Conservation (phyloP, 2,888 invertebrate species). For the Lasioglossum figueresi region DNA sequence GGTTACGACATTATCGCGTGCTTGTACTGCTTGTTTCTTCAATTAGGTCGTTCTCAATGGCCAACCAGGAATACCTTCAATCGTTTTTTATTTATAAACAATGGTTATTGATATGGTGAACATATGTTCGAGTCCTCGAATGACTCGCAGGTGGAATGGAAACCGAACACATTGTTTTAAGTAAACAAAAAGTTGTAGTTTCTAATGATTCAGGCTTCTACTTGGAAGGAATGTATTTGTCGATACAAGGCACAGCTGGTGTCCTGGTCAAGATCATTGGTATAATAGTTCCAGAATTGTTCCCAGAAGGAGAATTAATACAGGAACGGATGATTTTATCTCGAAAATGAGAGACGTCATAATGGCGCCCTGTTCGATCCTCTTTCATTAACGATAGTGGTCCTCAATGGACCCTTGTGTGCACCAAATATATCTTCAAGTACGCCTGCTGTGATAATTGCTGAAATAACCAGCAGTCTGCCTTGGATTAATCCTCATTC, state of each 20-base stretch:
- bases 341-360: neutral
- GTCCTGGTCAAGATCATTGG: neutral
- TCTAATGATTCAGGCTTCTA: neutral
- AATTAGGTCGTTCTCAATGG: neutral
- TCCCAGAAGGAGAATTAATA: neutral
- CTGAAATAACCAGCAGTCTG: neutral
- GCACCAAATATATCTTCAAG: neutral
- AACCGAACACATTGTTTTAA: neutral
- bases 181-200: neutral
- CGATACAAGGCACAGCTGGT: neutral
- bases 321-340: neutral
- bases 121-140: neutral
- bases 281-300: neutral
- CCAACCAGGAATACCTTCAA: neutral
- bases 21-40: neutral
- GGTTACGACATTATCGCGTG: slow-evolving; percentile 12
- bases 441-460: neutral
- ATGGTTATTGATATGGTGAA: neutral
- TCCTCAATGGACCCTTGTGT: neutral
- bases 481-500: neutral
- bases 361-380: neutral
- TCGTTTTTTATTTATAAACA: neutral
- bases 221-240: neutral
- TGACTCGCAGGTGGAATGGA: neutral
- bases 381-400: neutral